A percentile compares a stretch with the other conserved stretches of the same genome.
Conservation (phyloP, 2,888 invertebrate genomes). For the Teinopalpus imperialis region DNA sequence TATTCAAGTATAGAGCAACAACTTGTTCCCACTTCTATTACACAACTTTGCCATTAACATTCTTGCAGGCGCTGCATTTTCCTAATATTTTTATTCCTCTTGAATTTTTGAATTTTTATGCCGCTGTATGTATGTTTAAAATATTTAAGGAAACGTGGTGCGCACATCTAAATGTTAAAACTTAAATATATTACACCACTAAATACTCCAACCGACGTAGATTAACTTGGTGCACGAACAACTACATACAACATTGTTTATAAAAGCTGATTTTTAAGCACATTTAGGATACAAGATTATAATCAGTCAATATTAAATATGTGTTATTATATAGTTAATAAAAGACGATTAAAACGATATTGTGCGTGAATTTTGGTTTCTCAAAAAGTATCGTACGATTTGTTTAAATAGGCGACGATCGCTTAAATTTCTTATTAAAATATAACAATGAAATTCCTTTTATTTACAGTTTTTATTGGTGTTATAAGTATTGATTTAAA, state of each 20-base stretch:
- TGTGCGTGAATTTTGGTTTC: slow-evolving; percentile 20
- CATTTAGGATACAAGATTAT: slow-evolving; percentile 29
- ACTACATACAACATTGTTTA: slow-evolving; percentile 23
- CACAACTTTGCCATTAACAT: slow-evolving; percentile 29
- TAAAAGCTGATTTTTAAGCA: slow-evolving; percentile 32
- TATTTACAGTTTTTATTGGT: background rate
- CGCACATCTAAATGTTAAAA: slow-evolving; percentile 30
- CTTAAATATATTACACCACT: slow-evolving; percentile 15
- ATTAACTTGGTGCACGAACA: slow-evolving; percentile 17
- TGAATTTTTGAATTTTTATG: slow-evolving; percentile 20
- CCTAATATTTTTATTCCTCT: slow-evolving; percentile 10
- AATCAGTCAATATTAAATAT: slow-evolving; percentile 37
- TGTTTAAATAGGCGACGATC: slow-evolving; percentile 4
- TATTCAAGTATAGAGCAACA: slow-evolving; percentile 36
- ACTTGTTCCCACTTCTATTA: slow-evolving; percentile 39
- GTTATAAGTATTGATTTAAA: no score
- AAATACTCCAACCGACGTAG: slow-evolving; percentile 15
- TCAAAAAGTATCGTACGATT: slow-evolving; percentile 3
- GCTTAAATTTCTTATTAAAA: no score
- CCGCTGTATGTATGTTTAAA: slow-evolving; percentile 22
- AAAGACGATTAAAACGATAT: slow-evolving; percentile 9
- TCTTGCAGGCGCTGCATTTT: slow-evolving; percentile 21
- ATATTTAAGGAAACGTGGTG: slow-evolving; percentile 30
- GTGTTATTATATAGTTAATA: slow-evolving; percentile 16
- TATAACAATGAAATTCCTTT: background rate